Percentiles rank a stretch among this genome's conserved stretches.
These are phyloP conservation scores for Muntiacus reevesi DNA, from an alignment of 2,113 vertebrate species.

Conservation along the genomic window DNA sequence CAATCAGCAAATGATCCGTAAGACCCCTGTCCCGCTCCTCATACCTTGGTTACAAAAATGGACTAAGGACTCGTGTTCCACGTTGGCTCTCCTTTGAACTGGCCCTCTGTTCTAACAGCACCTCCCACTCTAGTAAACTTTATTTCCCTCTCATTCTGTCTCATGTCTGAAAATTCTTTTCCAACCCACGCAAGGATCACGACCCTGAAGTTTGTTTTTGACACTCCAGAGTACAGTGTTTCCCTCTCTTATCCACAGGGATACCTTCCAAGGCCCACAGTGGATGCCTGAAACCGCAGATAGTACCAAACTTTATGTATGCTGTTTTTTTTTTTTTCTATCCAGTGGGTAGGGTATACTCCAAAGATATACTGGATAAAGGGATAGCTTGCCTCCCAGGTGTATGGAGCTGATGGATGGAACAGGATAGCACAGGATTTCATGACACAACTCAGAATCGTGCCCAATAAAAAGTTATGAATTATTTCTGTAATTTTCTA, in stretches of 20 bases:
- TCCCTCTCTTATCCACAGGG: neutral
- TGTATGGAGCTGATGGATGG: neutral
- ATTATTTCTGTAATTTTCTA: neutral
- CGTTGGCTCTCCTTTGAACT: neutral
- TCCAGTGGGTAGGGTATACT: neutral
- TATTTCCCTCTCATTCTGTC: neutral
- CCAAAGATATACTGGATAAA: neutral
- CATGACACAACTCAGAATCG: neutral
- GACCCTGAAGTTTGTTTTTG: neutral
- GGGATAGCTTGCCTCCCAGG: neutral
- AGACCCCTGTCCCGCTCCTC: neutral
- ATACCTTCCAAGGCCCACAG: neutral
- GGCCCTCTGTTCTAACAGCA: neutral
- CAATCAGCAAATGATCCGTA: neutral
- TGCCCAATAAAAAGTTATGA: neutral
- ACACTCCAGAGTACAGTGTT: neutral
- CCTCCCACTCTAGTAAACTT: neutral
- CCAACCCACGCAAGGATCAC: rapidly evolving
- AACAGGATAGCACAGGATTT: neutral
- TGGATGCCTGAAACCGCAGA: neutral
- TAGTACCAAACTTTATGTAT: neutral
- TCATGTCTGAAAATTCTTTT: neutral
- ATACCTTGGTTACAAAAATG: neutral
- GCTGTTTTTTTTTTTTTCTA: neutral
- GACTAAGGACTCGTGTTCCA: neutral